Conservation (phyloP, 2,888 invertebrate species). For the Synergus gifuensis region DNA sequence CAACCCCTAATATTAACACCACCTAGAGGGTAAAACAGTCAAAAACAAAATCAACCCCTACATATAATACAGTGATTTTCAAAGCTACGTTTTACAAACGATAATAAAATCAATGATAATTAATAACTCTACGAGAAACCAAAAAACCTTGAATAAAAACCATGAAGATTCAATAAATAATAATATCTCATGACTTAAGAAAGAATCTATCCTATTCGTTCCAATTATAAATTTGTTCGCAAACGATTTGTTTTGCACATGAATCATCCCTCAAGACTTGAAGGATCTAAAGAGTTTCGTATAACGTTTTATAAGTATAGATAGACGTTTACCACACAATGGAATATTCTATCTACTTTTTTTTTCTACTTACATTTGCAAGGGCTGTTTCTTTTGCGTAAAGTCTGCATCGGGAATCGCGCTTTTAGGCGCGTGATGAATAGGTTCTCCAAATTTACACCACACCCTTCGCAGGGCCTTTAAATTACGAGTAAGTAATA, state of each 20-base stretch:
- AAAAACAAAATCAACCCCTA: slow-evolving; percentile 37
- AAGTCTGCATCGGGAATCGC: slow-evolving; percentile 87
- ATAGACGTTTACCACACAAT: not conserved
- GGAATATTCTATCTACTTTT: not conserved
- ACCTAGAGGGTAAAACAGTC: slow-evolving; percentile 48
- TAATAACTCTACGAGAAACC: not conserved
- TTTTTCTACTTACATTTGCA: slow-evolving; percentile 90
- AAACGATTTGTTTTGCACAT: not conserved
- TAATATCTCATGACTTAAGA: not conserved
- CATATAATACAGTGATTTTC: not conserved
- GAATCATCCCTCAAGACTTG: not conserved
- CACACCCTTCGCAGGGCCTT: slow-evolving; percentile 43
- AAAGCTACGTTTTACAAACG: not conserved
- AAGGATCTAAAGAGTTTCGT: not conserved
- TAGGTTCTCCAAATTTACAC: slow-evolving; percentile 43
- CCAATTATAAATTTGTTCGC: not conserved
- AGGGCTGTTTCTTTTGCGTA: slow-evolving; percentile 95
- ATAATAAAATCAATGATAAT: not conserved
- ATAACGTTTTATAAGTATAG: not conserved
- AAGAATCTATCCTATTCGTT: not conserved
- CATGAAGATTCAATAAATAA: not conserved
- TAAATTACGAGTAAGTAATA: too few relatives aligned
- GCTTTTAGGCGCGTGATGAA: slow-evolving; percentile 45
- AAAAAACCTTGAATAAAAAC: not conserved
- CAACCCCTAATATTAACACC: not conserved